These are phyloP conservation scores for Calameuta idolon DNA, from an alignment of 2,888 invertebrate species.

Conservation along the genomic window DNA sequence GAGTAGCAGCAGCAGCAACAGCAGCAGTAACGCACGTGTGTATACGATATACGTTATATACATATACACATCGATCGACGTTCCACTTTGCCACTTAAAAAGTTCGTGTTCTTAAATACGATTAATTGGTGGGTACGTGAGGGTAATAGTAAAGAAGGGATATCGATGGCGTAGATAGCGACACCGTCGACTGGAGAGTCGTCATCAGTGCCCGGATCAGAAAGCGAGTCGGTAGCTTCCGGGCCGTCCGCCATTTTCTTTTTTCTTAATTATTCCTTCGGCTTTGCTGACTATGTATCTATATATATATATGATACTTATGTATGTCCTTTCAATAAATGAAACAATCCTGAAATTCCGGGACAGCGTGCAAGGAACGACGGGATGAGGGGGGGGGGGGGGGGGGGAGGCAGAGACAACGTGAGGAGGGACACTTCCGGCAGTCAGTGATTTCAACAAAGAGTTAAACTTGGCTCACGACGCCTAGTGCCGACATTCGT, in stretches of 20 bases:
- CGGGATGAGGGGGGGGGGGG: too few relatives aligned
- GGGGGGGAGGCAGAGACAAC: not conserved
- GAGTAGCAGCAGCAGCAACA: slow-evolving; percentile 40
- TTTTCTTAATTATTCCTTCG: not conserved
- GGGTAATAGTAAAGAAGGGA: not conserved
- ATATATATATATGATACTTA: not conserved
- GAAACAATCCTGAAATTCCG: not conserved
- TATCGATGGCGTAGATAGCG: not conserved
- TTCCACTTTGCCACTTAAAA: not conserved
- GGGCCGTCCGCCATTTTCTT: not conserved
- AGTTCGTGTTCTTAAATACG: not conserved
- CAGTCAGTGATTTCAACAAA: not conserved
- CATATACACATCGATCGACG: not conserved
- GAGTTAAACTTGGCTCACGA: not conserved
- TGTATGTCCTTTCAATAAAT: not conserved
- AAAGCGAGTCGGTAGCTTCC: not conserved
- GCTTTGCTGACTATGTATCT: not conserved
- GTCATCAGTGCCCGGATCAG: not conserved
- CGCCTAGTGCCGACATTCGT: not conserved
- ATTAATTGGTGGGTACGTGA: not conserved
- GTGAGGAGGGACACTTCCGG: not conserved
- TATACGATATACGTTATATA: not conserved
- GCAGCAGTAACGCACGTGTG: slow-evolving; percentile 15
- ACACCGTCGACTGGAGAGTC: not conserved
- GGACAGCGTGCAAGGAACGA: not conserved